These are phyloP conservation scores for Hemibagrus wyckioides DNA, from an alignment of 2,113 vertebrate species.

Conservation along the genomic window DNA sequence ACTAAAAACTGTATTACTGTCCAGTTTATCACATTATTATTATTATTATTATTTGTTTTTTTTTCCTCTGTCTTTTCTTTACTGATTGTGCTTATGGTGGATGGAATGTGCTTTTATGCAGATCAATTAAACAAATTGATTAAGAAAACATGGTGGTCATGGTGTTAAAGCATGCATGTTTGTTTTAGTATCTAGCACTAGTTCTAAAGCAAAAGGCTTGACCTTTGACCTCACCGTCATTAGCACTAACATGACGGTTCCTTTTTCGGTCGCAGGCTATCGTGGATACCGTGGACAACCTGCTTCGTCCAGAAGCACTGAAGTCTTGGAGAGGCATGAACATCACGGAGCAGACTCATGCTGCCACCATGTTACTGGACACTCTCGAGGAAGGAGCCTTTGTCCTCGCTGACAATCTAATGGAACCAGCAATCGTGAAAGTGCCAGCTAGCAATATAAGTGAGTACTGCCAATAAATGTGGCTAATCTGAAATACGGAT, in stretches of 20 bases:
- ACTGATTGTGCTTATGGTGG: slow-evolving; percentile 5
- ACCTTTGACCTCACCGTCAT: slow-evolving; percentile 33
- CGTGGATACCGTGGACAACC: slow-evolving; percentile 98
- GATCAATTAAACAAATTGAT: neutral
- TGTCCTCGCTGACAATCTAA: slow-evolving; percentile 95
- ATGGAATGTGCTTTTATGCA: slow-evolving; percentile 12
- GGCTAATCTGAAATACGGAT: neutral
- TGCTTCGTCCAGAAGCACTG: slow-evolving; percentile 91
- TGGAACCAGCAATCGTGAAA: slow-evolving; percentile 93
- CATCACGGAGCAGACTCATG: slow-evolving; percentile 93
- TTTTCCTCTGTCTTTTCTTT: neutral
- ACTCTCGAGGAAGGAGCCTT: slow-evolving; percentile 97
- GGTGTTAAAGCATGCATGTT: slow-evolving; percentile 36
- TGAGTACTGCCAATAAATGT: slow-evolving; percentile 69
- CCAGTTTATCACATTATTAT: neutral
- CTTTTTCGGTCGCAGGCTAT: slow-evolving; percentile 81
- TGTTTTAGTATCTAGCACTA: slow-evolving; percentile 30
- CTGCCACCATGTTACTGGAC: slow-evolving; percentile 96
- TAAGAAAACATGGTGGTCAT: neutral
- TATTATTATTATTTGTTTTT: neutral
- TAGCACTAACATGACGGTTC: slow-evolving; percentile 24
- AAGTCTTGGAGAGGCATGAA: slow-evolving; percentile 99
- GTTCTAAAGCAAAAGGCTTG: slow-evolving; percentile 27
- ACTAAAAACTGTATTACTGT: slow-evolving; percentile 24
- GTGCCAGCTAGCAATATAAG: slow-evolving; percentile 98